Evolutionary conservation across 2,888 invertebrate species (phyloP), one percentile per base, ranked within the genome.

Genomic region (Cotesia congregata): DNA sequence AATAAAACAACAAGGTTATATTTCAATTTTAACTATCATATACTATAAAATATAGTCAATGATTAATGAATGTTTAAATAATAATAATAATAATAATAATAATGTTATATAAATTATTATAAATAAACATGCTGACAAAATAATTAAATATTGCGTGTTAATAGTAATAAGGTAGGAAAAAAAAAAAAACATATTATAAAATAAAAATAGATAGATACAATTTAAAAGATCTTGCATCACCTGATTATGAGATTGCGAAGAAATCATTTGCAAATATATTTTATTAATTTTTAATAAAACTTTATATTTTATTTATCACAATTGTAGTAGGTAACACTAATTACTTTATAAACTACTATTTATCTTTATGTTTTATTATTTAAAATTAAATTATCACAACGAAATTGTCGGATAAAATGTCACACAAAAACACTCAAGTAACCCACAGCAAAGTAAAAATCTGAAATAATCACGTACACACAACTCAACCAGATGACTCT

Each of bases 181-280:
- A 40, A 62, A 59, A 69, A 69, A 41, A 76, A 69, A 79, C 67
- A 74, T 73, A 78, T 68, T 61, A 59, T 4, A 64, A 69, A 68
- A 73, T 67, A 76, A 72, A 73, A 70, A 50, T 77, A 77, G 78
- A 67, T 9, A 50, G 78, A 67, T 9, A 50, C 50, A 50, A 50
- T 50, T 50, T 50, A 50, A 50, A 50, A 50, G 71, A 20, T 59
- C 77, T 82, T 82, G 80, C 80, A 79, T 80, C 82, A 83, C 88
- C 87, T 88, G 88, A 82, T 88, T 88, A 78, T 88, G 87, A 78
- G 85, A 86, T 78, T 88, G 88, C 72, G 88, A 82, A 68, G 88
- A 85, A 84, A 88, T 85, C 88, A 88, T 88, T 82, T 78, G 74
- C 7, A 12, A n/a, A 50, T 39, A 1, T 50, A 7, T 50, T 3